Evolutionary conservation across 2,888 invertebrate species (phyloP), one percentile per base, ranked within the genome.

Genomic region (Epirrhoe alternata): DNA sequence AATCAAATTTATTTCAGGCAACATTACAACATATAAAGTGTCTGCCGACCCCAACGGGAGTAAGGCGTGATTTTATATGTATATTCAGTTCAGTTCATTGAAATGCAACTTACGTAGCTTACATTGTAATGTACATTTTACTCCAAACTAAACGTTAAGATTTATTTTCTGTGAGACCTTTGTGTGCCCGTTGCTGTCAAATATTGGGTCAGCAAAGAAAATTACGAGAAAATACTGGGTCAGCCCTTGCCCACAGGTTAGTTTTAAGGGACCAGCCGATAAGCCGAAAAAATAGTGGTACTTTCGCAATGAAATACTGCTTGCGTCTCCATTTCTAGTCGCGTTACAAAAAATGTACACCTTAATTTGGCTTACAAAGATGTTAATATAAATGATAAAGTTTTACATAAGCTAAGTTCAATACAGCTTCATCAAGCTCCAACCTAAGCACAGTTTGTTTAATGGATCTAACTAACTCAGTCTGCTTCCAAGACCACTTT

Each of bases 251-350:
- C 74, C 68, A 66, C 61, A 74, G 77, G 77, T 65, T 73, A 64
- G 70, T 80, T 78, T 73, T 76, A 72, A 73, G 76, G 69, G 71
- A 52, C 62, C 55, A 74, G 72, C 76, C 74, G 78, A 79, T 76
- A 75, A 76, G 69, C 72, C 70, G 69, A 64, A 78, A 72, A 76
- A 79, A 75, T 76, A 70, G 63, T 31, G 66, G 69, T 71, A 74
- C 53, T 64, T 65, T 72, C 69, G 61, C 69, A 71, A 70, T 61
- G 67, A 52, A 30, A 61, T 56, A 61, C 55, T n/a, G 55, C 55
- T 62, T 69, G 61, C 49, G 24, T 61, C 63, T 49, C 6, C 31
- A 60, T 51, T 35, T 51, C 16, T 47, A 30, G 52, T 62, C 64
- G 60, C 35, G 17, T 57, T 54, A 57, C 53, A 24, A 62, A 64